Conservation (phyloP, 2,888 invertebrate species). For the Petrolisthes cinctipes region DNA sequence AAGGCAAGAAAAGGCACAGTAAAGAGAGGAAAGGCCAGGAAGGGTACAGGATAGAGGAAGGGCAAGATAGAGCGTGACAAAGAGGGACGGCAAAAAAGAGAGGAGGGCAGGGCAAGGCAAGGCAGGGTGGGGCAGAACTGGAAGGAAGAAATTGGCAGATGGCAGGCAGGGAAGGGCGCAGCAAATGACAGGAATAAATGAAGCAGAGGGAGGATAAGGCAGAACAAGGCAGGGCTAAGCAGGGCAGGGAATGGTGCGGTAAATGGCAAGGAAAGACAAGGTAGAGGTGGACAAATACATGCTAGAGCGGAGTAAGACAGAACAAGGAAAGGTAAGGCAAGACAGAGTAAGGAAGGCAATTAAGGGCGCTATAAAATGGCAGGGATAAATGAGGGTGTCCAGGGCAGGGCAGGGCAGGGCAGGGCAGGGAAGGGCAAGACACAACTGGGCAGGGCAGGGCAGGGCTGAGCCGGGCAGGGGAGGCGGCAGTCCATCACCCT, state of each 20-base stretch:
- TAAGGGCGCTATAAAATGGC: not conserved
- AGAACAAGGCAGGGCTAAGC: not conserved
- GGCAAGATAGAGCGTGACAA: not conserved
- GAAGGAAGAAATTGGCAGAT: not conserved
- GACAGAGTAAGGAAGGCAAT: not conserved
- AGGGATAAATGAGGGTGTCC: not conserved
- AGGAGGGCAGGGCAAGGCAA: not conserved
- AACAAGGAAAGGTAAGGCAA: not conserved
- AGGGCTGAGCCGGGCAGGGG: too few relatives aligned
- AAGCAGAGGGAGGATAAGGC: not conserved
- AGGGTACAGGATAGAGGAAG: not conserved
- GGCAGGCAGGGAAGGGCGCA: not conserved
- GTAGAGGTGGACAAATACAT: not conserved
- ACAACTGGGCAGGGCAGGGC: not conserved
- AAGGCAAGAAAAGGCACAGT: not conserved
- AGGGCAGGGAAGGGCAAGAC: not conserved
- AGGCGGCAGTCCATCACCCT: conserved; percentile 9
- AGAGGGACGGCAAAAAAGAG: not conserved
- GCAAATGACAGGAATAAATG: not conserved
- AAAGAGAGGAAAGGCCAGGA: not conserved
- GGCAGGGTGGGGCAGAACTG: not conserved
- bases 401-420: not conserved
- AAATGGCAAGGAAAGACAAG: not conserved
- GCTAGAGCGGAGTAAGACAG: not conserved
- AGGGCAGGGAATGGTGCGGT: conserved; percentile 2